Base-by-base conservation (phyloP, 23 tunicate genomes). In the Clavelina lepadiformis region DNA sequence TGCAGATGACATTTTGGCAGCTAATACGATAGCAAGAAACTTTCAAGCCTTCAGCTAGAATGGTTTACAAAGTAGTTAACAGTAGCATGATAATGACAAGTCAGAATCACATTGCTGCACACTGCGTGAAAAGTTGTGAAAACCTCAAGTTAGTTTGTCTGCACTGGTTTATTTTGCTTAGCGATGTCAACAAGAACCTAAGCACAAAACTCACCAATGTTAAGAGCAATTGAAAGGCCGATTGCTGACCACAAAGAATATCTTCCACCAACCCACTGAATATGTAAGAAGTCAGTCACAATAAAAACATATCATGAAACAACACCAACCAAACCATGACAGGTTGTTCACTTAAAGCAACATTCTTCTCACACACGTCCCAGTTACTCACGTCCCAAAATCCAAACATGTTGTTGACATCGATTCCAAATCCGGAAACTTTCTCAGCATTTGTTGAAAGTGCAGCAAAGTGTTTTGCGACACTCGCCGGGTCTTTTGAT, bases 201-300 rank as follows among this genome's bases (percentile, higher is more conserved):
- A 59, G 22, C 4, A 59, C 7, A 22, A 54, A 44, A 15, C 73
- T 73, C 35, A 78, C 99, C 99, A 45, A 93, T 79, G 56, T 74
- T 51, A 45, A 93, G 72, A 38, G 99, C 88, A 47, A 93, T 93
- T 5, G 99, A 93, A 62, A 93, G 46, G 7, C 99, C 99, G 56
- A 93, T 93, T 0, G 99, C 94, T 1, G 95, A 85, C 99, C 99
- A 93, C 27, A 93, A 57, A 3, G 99, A 93, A 51, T 93, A 93
- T 68, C 99, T 70, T 56, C 99, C 99, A 28, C 99, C 99, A 35
- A 93, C 99, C 99, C 99, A 93, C 96, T 88, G 68, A 0, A 74
- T 67, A 46, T 66, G 4, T 18, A 69, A 1, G 11, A 5, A 0
- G 27, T 18, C 13, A 24, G 15, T 61, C 15, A 7, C 11, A 61